Evolutionary conservation across 2,113 vertebrate genomes (phyloP), one percentile per base, ranked within the genome.

Genomic region (Scopus umbretta): DNA sequence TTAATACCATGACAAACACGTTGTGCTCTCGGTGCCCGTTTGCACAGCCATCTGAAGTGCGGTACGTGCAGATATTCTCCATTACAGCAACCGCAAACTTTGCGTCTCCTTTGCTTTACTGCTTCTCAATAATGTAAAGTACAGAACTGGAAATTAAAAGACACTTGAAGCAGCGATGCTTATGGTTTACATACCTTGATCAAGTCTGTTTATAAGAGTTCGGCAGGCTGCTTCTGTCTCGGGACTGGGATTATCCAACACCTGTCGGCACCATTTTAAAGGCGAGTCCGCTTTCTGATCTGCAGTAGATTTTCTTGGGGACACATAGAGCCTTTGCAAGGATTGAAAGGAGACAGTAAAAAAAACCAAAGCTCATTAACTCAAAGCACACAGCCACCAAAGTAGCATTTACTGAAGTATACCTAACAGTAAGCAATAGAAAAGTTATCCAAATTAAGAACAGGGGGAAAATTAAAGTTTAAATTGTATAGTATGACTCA

Each of bases 191-290:
- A 3, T 98, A 99, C 99, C 97, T 98, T 99, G 99, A 88, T 99
- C 99, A 26, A 99, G 98, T 18, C 98, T 98, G 96, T 59, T 98
- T 72, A 99, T 97, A 14, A 99, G 97, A 5, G 98, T 98, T 30
- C 98, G 97, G 95, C 99, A 99, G 56, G 99, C 98, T 36, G 98
- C 98, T 93, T 99, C 99, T 1, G 99, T 99, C 97, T 99, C 99
- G 0, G 99, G 99, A 87, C 98, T 99, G 76, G 98, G 99, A 8
- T 99, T 98, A 89, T 99, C 99, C 82, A 99, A 94, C 59, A 98
- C 98, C 93, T 99, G 98, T 5, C 99, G 97, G 94, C 99, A 99
- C 99, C 99, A 99, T 59, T 99, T 98, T 65, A 99, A 47, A 5
- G 99, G 98, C 1, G 98, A 99, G 52, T 98, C 98, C 0, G 97